Base-by-base conservation (phyloP, 1,140 invertebrate genomes). In the Zophobas atratus region DNA sequence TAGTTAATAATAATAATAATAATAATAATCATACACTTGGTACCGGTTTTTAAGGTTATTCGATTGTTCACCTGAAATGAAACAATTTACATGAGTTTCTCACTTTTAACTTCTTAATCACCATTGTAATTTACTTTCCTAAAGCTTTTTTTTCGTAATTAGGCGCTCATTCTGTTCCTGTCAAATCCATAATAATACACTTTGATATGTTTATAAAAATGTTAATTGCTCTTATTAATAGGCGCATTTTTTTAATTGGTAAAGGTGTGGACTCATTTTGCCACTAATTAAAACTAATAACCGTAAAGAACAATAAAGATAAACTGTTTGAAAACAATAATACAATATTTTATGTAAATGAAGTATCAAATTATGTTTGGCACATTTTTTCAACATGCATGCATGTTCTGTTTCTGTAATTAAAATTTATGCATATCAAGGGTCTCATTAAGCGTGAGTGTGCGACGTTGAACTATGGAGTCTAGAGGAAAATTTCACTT, bases 271-370 rank as follows among this genome's bases (percentile, higher is more conserved):
- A 67, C 43, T 43, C 39, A 33, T 67, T 67, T 67, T 41, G 60
- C 60, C 39, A 36, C 39, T 67, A 67, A 67, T 67, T 67, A 67
- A 67, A 67, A 36, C 39, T 46, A 67, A 67, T 67, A 67, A 32
- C 33, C 38, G 39, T 43, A 67, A 67, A 67, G 60, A 43, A 67
- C 60, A 41, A 67, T 67, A 39, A 67, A 67, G 1, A 67, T 67
- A 67, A 67, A 67, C 41, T 43, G 33, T 67, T 43, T 67, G 6
- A 32, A 20, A 67, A 33, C 36, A 67, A 67, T n/a, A 67, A 32
- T 20, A 32, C 20, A 20, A 20, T 20, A 20, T 6, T 6, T 67
- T 67, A 67, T 67, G 39, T 43, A 67, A 67, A 67, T 67, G 43
- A 33, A 67, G 39, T 33, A 39, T 3, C 43, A 46, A 46, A 46